Evolutionary conservation across 1,140 invertebrate species (phyloP).

Genomic region (Ruditapes philippinarum): DNA sequence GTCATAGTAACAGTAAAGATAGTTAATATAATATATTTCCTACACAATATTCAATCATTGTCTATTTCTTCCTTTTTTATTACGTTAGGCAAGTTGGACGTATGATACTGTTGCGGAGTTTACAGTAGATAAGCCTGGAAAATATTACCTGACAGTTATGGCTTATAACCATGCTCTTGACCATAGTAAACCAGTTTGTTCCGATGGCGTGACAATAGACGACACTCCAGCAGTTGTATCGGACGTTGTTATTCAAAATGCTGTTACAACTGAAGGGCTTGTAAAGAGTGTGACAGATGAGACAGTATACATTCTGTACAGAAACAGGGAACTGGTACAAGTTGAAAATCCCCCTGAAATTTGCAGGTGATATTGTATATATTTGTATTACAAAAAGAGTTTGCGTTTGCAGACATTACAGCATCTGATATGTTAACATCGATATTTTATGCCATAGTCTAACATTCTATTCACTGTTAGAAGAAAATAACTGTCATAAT

Average conservation of each 20-base stretch:
- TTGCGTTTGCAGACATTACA: no score
- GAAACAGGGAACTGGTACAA: not conserved
- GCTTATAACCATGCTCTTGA: not conserved
- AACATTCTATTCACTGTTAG: no score
- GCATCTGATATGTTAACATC: no score
- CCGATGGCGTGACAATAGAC: not conserved
- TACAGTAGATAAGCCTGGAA: not conserved
- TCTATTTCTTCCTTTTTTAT: no score
- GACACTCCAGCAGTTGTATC: not conserved
- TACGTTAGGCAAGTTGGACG: no score
- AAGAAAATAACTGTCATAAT: not conserved
- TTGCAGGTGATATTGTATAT: not conserved
- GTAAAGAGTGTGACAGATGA: not conserved
- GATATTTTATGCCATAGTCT: no score
- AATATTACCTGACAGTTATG: not conserved
- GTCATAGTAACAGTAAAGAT: no score
- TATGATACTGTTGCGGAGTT: not conserved
- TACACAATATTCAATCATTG: no score
- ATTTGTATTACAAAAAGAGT: no score
- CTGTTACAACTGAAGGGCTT: conserved; percentile 55
- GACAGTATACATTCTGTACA: conserved; percentile 48
- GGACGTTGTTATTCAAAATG: conserved; percentile 8
- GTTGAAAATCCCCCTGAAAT: not conserved
- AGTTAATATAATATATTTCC: no score
- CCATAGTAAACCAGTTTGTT: not conserved